Evolutionary conservation across 1,140 invertebrate genomes (phyloP), one percentile per base, ranked within the genome.

Genomic region (Latrodectus geometricus): DNA sequence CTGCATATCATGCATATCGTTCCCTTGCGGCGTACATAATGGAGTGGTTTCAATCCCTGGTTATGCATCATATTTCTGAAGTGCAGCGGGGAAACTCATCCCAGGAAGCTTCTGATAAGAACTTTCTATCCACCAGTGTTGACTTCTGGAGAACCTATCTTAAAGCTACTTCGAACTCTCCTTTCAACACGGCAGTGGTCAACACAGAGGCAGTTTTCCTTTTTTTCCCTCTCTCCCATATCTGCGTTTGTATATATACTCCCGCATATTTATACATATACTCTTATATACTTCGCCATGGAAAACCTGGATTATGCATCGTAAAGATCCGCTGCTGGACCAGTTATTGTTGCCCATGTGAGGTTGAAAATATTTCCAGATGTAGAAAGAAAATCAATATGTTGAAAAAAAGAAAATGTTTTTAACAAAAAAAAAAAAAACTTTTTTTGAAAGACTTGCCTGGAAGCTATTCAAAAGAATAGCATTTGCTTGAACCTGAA

Each of bases 1-100:
- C 56, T n/a, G 48, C 50, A 15, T 9, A 5, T 48, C 54, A 9
- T 84, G 81, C 81, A 66, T 77, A 77, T 76, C 83, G 66, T 77
- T 77, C 83, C 83, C 83, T 17, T 15, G 83, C 66, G 83, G 77
- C 56, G 66, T 85, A 73, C 74, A 85, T 85, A 85, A 85, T 85
- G 66, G 83, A 85, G 74, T 70, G 66, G 65, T 23, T 69, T 17
- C 74, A 50, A 21, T 76, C 74, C 74, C 65, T 48, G 83, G 74
- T 85, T 85, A 77, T 85, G 83, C 74, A 85, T 85, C 83, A 77
- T 70, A 85, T 77, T 85, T 74, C 65, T 54, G 70, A 70, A 35
- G n/a, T 9, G 20, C 9, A 21, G 54, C n/a, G 21, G 15, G 20
- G n/a, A 49, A 84, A 65, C 52, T 23, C 70, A 74, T 75, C 80